Evolutionary conservation across 1,140 invertebrate species (phyloP).

Genomic region (Sycobia sp.): DNA sequence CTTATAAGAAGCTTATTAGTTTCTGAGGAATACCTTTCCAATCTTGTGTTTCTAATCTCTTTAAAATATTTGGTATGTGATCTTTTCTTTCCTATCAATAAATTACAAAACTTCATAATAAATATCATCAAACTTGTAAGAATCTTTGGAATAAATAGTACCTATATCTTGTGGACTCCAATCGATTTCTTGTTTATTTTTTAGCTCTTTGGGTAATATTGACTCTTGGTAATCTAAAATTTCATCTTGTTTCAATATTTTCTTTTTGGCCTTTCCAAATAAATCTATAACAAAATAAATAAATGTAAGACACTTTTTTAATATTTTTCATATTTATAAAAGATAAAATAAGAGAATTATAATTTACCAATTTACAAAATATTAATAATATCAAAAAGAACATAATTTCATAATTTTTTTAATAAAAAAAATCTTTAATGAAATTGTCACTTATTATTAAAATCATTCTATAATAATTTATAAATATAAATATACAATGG

Average conservation of each 20-base stretch:
- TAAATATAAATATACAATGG: no score
- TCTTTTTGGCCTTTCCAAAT: slow-evolving; percentile 87
- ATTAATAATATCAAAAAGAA: not conserved
- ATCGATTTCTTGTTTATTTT: slow-evolving; percentile 54
- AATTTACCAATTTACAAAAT: not conserved
- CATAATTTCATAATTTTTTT: no score
- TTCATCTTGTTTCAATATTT: slow-evolving; percentile 81
- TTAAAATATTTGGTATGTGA: slow-evolving; percentile 82
- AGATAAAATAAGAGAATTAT: not conserved
- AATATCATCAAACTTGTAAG: not conserved
- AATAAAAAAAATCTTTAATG: no score
- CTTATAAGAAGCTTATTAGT: slow-evolving; percentile 95
- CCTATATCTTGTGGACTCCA: slow-evolving; percentile 71
- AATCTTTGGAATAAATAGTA: slow-evolving; percentile 37
- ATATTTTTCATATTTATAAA: not conserved
- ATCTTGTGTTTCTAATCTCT: slow-evolving; percentile 70
- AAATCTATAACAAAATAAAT: slow-evolving; percentile 66
- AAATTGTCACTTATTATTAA: no score
- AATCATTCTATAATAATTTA: no score
- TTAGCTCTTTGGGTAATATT: slow-evolving; percentile 43
- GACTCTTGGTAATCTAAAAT: slow-evolving; percentile 63
- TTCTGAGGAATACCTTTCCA: slow-evolving; percentile 89
- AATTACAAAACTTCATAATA: slow-evolving; percentile 12
- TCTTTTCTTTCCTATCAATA: slow-evolving; percentile 65
- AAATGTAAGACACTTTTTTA: not conserved